These are phyloP conservation scores for Emydoidea blandingii DNA, from an alignment of 2,797 vertebrate genomes.

Conservation along the genomic window DNA sequence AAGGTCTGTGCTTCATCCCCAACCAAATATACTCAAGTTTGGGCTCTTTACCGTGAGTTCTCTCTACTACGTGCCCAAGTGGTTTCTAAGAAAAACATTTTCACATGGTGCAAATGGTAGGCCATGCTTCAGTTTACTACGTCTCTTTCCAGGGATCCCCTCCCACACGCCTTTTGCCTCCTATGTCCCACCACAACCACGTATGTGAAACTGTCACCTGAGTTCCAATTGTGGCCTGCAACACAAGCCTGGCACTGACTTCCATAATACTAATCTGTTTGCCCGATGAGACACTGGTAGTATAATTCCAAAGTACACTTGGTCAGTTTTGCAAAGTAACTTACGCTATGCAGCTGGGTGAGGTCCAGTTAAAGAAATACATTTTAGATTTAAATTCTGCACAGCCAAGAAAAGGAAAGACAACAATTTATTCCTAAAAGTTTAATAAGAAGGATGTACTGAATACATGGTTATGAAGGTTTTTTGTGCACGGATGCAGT, in stretches of 20 bases:
- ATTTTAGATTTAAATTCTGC: neutral
- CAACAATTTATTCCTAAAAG: neutral
- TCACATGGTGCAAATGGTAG: neutral
- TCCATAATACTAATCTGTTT: neutral
- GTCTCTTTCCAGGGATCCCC: neutral
- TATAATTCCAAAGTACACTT: neutral
- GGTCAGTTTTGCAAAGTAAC: neutral
- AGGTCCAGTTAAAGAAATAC: neutral
- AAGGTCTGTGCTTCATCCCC: neutral
- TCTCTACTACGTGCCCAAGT: fast-evolving
- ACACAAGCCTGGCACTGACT: neutral
- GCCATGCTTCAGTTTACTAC: neutral
- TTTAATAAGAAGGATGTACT: neutral
- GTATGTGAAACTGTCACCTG: neutral
- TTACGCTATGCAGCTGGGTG: neutral
- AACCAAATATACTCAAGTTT: neutral
- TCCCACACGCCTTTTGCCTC: neutral
- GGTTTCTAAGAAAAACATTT: neutral
- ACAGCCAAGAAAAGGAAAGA: neutral
- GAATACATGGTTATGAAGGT: neutral
- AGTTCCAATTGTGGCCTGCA: neutral
- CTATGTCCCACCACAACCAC: neutral
- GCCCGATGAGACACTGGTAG: neutral
- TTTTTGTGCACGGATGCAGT: neutral
- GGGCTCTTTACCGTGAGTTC: neutral